phyloP scores from a whole-genome alignment of 2,113 vertebrate species.

The Amia ocellicauda region DNA sequence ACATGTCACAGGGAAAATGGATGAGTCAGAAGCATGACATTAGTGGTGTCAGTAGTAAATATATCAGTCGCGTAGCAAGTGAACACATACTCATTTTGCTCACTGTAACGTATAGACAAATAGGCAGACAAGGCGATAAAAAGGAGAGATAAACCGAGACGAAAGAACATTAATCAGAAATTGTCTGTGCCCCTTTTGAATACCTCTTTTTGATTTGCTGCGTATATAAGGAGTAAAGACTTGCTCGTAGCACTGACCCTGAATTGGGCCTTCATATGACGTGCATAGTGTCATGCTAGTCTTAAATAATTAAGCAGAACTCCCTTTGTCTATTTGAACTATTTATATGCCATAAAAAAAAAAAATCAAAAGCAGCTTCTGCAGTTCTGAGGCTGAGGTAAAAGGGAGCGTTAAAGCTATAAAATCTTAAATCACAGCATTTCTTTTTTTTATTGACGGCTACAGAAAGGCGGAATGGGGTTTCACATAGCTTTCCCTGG shows the following conservation, averaged over 20 bases:
- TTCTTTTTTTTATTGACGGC: conserved; percentile 25
- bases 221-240: not conserved
- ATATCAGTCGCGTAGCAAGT: too few species aligned
- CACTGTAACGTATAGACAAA: not conserved
- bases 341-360: conserved; percentile 18
- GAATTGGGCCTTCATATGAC: conserved; percentile 10
- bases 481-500: conserved; percentile 20
- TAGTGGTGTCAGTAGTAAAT: too few species aligned
- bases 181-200: not conserved
- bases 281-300: conserved; percentile 10
- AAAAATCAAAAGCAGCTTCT: conserved; percentile 17
- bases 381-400: conserved; percentile 9
- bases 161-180: not conserved
- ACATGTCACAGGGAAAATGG: too few species aligned
- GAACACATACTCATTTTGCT: too few species aligned
- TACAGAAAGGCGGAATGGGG: conserved; percentile 1
- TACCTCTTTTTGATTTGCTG: not conserved
- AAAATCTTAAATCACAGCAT: conserved; percentile 16
- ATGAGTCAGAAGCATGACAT: too few species aligned
- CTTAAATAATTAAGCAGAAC: conserved; percentile 24
- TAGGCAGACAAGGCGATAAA: not conserved
- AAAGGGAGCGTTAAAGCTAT: conserved; percentile 14
- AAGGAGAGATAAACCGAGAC: not conserved
- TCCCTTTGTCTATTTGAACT: conserved; percentile 22
- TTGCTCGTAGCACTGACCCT: conserved; percentile 13